These are phyloP conservation scores for Therioaphis trifolii DNA, from an alignment of 2,888 invertebrate species.

Conservation along the genomic window DNA sequence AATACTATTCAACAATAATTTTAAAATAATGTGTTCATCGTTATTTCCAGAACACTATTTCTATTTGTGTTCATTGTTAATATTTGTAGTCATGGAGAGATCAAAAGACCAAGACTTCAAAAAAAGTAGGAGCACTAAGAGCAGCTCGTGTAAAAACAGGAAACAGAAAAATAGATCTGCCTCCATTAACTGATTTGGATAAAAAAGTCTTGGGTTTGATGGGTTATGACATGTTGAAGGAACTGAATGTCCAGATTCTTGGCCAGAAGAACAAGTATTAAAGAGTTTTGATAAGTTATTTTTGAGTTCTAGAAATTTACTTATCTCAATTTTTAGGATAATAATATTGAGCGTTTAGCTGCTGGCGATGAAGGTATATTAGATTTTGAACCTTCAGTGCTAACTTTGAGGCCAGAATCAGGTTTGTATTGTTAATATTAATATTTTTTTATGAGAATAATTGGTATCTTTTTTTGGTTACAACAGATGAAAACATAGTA, in stretches of 20 bases:
- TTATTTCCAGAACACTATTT: neutral
- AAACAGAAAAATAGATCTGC: constrained; percentile 21
- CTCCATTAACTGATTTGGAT: constrained; percentile 12
- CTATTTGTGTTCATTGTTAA: neutral
- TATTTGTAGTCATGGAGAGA: constrained; percentile 10
- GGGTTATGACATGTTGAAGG: constrained; percentile 4
- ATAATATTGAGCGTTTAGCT: constrained; percentile 23
- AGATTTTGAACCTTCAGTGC: constrained; percentile 2
- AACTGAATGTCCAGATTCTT: constrained; percentile 11
- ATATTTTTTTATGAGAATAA: neutral
- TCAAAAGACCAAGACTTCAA: constrained; percentile 1
- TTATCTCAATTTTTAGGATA: neutral
- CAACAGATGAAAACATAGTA: neutral
- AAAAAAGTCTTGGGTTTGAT: constrained; percentile 9
- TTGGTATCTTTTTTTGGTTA: constrained; percentile 3
- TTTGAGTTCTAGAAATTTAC: constrained; percentile 1
- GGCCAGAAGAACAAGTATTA: constrained; percentile 19
- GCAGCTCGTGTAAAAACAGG: constrained; percentile 19
- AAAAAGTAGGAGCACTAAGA: constrained; percentile 24
- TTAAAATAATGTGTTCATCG: too few species aligned
- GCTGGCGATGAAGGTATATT: constrained; percentile 5
- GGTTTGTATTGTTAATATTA: constrained; percentile 14
- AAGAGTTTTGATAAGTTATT: neutral
- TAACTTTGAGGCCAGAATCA: constrained; percentile 15
- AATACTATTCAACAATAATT: too few species aligned